Evolutionary conservation across 2,113 vertebrate species (phyloP).

Genomic region (Anarrhichthys ocellatus): DNA sequence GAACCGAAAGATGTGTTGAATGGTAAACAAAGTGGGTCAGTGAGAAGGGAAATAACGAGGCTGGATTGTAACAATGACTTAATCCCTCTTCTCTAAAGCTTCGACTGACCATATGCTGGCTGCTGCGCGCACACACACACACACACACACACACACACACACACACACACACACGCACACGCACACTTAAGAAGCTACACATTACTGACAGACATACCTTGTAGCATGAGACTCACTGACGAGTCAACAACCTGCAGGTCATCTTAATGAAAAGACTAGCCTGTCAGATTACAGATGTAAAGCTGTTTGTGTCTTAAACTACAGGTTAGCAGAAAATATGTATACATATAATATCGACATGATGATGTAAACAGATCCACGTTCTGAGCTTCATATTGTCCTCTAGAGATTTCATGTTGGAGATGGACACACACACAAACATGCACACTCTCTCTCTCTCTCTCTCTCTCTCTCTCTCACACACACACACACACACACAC

Average conservation of each 20-base stretch:
- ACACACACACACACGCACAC: slow-evolving; percentile 37
- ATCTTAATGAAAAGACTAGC: slow-evolving; percentile 21
- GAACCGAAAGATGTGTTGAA: background rate
- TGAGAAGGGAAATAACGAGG: slow-evolving; percentile 29
- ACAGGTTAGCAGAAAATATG: background rate
- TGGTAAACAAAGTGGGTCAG: slow-evolving; percentile 22
- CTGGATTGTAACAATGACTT: slow-evolving; percentile 30
- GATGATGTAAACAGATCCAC: background rate
- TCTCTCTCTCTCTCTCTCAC: background rate
- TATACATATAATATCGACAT: background rate
- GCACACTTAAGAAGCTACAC: background rate
- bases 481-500: background rate
- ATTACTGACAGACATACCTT: slow-evolving; percentile 16
- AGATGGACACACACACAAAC: slow-evolving; percentile 2
- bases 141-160: slow-evolving; percentile 20
- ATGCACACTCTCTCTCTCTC: background rate
- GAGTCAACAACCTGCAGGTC: slow-evolving; percentile 15
- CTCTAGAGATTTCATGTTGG: slow-evolving; percentile 6
- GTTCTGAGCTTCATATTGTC: background rate
- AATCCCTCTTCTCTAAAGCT: slow-evolving; percentile 50
- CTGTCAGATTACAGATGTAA: slow-evolving; percentile 42
- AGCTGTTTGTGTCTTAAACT: slow-evolving; percentile 10
- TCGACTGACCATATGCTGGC: slow-evolving; percentile 51
- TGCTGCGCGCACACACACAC: slow-evolving; percentile 1
- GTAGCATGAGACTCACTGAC: slow-evolving; percentile 13